A percentile compares a stretch with the other conserved stretches of the same genome.
phyloP scores from a whole-genome alignment of 2,888 invertebrate genomes.

The Drosophila emarginata region DNA sequence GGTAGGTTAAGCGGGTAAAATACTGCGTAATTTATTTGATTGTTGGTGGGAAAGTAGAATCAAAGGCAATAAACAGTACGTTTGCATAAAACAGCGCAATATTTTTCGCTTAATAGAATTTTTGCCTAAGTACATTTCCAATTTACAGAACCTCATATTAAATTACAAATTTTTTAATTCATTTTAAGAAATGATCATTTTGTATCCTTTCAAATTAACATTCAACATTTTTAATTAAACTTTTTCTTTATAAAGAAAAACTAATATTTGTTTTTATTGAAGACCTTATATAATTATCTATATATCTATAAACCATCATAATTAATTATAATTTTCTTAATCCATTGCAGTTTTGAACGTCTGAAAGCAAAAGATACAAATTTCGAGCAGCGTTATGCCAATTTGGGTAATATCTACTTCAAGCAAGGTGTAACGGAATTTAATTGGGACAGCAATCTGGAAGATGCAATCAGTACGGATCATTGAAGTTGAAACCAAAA shows the following conservation, averaged over 20 bases:
- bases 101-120: neutral
- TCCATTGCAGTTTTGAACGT: slow-evolving; percentile 87
- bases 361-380: slow-evolving; percentile 91
- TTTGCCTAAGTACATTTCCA: no score
- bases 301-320: neutral
- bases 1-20: slow-evolving; percentile 19
- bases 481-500: slow-evolving; percentile 76
- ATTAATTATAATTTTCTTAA: neutral
- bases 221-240: no score
- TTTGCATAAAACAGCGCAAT: neutral
- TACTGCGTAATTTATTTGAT: slow-evolving; percentile 21
- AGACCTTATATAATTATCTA: no score
- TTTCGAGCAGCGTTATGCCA: slow-evolving; percentile 91
- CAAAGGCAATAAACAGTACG: neutral
- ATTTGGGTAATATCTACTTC: slow-evolving; percentile 90
- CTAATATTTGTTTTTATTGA: no score
- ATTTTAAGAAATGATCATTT: no score
- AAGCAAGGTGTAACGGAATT: slow-evolving; percentile 91
- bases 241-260: no score
- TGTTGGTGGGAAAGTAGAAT: slow-evolving; percentile 22
- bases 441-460: slow-evolving; percentile 93
- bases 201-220: no score
- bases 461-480: slow-evolving; percentile 85
- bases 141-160: no score
- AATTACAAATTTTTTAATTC: no score